phyloP scores from a whole-genome alignment of 64 coral and sea anemone genomes.

The Stylophora pistillata region DNA sequence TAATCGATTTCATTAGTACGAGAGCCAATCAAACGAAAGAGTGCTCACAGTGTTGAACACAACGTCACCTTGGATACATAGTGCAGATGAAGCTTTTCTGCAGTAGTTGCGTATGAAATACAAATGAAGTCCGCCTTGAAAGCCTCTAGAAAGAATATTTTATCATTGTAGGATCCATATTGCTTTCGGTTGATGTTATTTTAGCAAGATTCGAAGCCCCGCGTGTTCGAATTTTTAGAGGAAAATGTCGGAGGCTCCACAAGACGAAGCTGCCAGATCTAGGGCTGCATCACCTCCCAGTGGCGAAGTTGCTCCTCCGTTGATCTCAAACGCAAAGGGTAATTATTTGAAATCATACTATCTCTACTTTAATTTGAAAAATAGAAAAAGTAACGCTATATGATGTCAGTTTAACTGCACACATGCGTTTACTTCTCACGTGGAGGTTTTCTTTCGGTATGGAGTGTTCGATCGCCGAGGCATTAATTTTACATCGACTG shows the following conservation, averaged over 20 bases:
- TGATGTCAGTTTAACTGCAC: background rate
- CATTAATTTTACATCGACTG: constrained; percentile 67
- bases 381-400: background rate
- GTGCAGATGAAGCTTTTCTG: background rate
- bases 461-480: background rate
- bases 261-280: constrained; percentile 61
- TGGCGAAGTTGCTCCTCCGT: constrained; percentile 74
- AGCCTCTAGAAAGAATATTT: background rate
- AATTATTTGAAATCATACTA: background rate
- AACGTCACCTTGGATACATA: constrained; percentile 46
- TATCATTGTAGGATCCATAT: background rate
- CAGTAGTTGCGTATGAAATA: background rate
- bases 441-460: background rate
- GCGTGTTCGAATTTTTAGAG: background rate
- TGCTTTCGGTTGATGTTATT: background rate
- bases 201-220: background rate
- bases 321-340: constrained; percentile 73
- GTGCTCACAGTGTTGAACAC: constrained; percentile 10
- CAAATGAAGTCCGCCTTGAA: background rate
- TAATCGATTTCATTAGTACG: background rate
- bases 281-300: constrained; percentile 68
- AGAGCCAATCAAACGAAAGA: constrained; percentile 22
- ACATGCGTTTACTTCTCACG: background rate
- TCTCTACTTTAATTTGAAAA: background rate
- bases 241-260: constrained; percentile 71